These are phyloP conservation scores for Rousettus leschenaultii DNA, from an alignment of 2,113 vertebrate genomes.

Conservation along the genomic window DNA sequence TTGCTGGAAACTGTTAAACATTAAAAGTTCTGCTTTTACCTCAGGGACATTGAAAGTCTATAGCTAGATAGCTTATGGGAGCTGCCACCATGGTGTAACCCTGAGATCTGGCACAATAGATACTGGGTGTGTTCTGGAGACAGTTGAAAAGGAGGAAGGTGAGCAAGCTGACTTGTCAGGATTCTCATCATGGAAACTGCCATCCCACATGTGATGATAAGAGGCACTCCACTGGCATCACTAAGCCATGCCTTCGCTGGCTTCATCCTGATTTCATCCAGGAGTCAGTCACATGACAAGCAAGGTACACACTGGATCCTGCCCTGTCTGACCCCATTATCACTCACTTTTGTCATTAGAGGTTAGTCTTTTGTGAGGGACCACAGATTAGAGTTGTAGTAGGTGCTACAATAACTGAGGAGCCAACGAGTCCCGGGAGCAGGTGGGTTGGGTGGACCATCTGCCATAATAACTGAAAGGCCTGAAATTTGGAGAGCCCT, in stretches of 20 bases:
- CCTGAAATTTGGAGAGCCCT: background rate
- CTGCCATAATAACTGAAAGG: accelerated
- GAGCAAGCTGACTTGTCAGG: background rate
- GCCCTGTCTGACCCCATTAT: background rate
- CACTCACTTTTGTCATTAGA: background rate
- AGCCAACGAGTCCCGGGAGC: background rate
- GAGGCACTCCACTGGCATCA: background rate
- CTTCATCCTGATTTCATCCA: background rate
- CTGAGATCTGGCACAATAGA: background rate
- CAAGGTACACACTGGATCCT: accelerated
- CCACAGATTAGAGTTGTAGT: background rate
- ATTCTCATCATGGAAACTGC: background rate
- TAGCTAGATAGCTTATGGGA: background rate
- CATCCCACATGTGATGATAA: accelerated
- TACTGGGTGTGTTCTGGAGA: background rate
- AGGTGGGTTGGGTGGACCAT: background rate
- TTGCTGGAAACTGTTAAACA: background rate
- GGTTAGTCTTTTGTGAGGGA: background rate
- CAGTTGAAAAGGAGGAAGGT: too few species aligned
- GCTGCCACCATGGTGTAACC: background rate
- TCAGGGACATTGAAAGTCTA: background rate
- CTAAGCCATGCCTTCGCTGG: background rate
- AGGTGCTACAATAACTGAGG: background rate
- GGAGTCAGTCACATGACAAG: accelerated
- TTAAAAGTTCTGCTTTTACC: background rate